phyloP scores from a whole-genome alignment of 1,140 invertebrate genomes.

The Aphelenchoides avenae region DNA sequence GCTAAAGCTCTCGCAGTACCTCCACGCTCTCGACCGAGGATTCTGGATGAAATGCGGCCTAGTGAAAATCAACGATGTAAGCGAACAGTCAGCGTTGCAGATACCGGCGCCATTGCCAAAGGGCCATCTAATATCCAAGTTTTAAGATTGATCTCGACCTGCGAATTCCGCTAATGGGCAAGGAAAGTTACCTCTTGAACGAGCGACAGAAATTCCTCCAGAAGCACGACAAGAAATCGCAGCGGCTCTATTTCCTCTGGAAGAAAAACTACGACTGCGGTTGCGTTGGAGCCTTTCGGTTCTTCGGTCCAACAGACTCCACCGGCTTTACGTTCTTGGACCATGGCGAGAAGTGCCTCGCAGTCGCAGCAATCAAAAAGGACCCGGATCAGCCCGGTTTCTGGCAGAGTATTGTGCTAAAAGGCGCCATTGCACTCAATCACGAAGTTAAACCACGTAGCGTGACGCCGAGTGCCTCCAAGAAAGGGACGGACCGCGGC shows the following conservation, averaged over 20 bases:
- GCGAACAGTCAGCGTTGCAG: conserved; percentile 80
- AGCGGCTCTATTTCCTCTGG: conserved; percentile 91
- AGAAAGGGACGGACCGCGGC: too few species aligned
- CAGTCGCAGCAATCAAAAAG: too few species aligned
- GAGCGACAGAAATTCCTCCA: conserved; percentile 69
- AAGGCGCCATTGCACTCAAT: too few species aligned
- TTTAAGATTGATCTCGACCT: conserved; percentile 37
- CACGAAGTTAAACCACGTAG: too few species aligned
- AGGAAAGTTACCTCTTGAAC: conserved; percentile 56
- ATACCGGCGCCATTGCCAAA: not conserved
- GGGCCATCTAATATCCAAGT: too few species aligned
- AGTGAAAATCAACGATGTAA: conserved; percentile 79
- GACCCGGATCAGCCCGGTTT: conserved; percentile 43
- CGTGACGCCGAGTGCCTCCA: too few species aligned
- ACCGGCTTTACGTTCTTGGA: too few species aligned
- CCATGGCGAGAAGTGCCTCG: too few species aligned
- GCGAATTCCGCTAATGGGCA: conserved; percentile 49
- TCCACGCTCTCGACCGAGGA: conserved; percentile 26
- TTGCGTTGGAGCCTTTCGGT: conserved; percentile 85
- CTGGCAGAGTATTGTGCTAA: conserved; percentile 45
- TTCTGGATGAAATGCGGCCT: conserved; percentile 86
- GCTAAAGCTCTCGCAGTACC: conserved; percentile 23
- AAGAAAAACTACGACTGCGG: conserved; percentile 73
- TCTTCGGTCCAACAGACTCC: conserved; percentile 69
- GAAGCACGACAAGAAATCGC: conserved; percentile 79